Base-by-base conservation (phyloP, 2,113 vertebrate genomes). In the Gadus chalcogrammus region DNA sequence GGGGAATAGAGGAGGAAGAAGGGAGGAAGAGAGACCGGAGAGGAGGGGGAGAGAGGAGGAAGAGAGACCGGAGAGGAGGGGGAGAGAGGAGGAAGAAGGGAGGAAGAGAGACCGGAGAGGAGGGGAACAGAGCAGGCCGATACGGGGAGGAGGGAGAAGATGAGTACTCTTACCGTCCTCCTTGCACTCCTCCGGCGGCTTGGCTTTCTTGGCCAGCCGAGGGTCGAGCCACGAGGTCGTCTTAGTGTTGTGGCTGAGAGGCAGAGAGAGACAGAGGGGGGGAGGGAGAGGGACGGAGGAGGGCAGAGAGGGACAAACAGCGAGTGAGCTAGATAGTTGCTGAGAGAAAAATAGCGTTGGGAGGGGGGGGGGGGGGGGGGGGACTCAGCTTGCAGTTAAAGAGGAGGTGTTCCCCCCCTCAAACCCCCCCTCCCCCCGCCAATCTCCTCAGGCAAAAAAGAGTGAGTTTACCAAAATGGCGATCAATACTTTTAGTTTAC, bases 141-240 rank as follows among this genome's bases (percentile, higher is more conserved):
- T 35, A 61, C 17, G 61, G 24, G 42, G 72, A 27, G 65, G 31
- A 71, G 24, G 4, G 65, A 69, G 22, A 61, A 61, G 75, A 62
- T 66, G 1, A 67, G 68, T 15, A 61, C 4, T 88, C 96, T 94
- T 93, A 99, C 97, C 97, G 88, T 98, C 95, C 92, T 97, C 97
- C 90, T 95, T 96, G 94, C 97, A 99, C 90, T 99, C 97, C 94
- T 99, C 97, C 52, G 97, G 96, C 81, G 95, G 97, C 88, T 99
- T 99, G 85, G 97, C 96, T 93, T 97, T 98, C 94, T 98, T 98
- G 88, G 97, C 97, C 83, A 98, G 94, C 88, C 97, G 94, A 78
- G 97, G 97, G 94, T 99, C 97, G 92, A 99, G 93, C 97, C 97
- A 99, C 91, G 97, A 99, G 87, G 97, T 99, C 82, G 97, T 99